Evolutionary conservation across 37 sponge, comb jelly and placozoan species (phyloP).

Genomic region (Geodia barretti): DNA sequence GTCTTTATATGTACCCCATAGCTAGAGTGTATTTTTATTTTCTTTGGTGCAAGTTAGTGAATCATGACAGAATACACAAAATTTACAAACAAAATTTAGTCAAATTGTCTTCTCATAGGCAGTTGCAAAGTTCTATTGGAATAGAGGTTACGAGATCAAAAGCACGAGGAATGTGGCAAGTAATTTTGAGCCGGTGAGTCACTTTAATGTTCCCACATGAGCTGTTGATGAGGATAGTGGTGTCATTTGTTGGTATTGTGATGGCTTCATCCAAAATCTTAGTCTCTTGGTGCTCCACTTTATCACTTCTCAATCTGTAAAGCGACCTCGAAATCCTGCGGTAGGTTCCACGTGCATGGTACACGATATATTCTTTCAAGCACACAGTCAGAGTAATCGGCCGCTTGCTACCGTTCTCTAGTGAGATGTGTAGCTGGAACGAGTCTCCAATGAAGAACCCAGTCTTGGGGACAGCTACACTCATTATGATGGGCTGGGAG

Average conservation of each 20-base stretch:
- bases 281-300: background rate
- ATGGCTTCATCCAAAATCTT: slow-evolving; percentile 1
- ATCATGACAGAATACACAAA: no score
- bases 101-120: no score
- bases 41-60: no score
- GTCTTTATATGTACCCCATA: no score
- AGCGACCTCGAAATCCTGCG: background rate
- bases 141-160: slow-evolving; percentile 19
- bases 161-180: slow-evolving; percentile 29
- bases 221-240: slow-evolving; percentile 1
- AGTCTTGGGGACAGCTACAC: slow-evolving; percentile 31
- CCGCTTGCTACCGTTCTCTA: slow-evolving; percentile 52
- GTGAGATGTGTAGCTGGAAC: slow-evolving; percentile 32
- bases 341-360: slow-evolving; percentile 32
- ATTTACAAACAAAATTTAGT: no score
- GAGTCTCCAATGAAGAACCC: slow-evolving; percentile 67
- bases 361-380: slow-evolving; percentile 4
- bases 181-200: slow-evolving; percentile 14
- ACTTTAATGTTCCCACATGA: slow-evolving; percentile 29
- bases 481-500: slow-evolving; percentile 59
- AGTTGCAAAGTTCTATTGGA: slow-evolving; percentile 40
- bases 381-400: slow-evolving; percentile 25
- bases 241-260: slow-evolving; percentile 12
- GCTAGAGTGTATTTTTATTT: no score
- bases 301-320: background rate